Evolutionary conservation across 2,888 invertebrate genomes (phyloP), one percentile per base, ranked within the genome.

Genomic region (Zaprionus bogoriensis): DNA sequence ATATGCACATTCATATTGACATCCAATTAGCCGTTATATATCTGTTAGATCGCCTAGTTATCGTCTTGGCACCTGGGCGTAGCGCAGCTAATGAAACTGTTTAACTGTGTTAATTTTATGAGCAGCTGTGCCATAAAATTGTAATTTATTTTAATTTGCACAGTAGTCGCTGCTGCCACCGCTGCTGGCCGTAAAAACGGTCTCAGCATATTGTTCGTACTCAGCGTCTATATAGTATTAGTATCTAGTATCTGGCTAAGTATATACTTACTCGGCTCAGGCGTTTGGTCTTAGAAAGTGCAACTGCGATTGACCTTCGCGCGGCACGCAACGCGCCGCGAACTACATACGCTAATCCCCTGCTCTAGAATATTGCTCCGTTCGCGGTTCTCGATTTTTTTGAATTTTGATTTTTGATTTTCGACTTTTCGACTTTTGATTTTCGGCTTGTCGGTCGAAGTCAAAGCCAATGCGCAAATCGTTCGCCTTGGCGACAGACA

Each of bases 51-150:
- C 32, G n/a, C n/a, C n/a, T n/a, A n/a, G n/a, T n/a, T 32, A 5
- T 30, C 30, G 32, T 32, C 14, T 1, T 32, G 14, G 6, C 53
- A 52, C 64, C 70, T 39, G 39, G 39, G 22, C n/a, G 22, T 55
- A 52, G 22, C n/a, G 22, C 52, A 52, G 48, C 67, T 73, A 84
- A 87, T 80, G 63, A 77, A 80, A 87, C 74, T 87, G 82, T 87
- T 84, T 44, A 53, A 36, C 32, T 36, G 32, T 36, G 32, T 42
- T 73, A 58, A 79, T 65, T 67, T 71, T 71, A 82, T 86, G 73
- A 83, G 58, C 78, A 79, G 84, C 79, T 79, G 79, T 65, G 85
- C 81, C 38, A 63, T 73, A 61, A 77, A 83, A 77, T 69, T 65
- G 54, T 77, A 83, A 86, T 86, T 86, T 74, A 84, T 80, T 70